These are phyloP conservation scores for Penaeus monodon DNA, from an alignment of 2,888 invertebrate genomes.

Conservation along the genomic window DNA sequence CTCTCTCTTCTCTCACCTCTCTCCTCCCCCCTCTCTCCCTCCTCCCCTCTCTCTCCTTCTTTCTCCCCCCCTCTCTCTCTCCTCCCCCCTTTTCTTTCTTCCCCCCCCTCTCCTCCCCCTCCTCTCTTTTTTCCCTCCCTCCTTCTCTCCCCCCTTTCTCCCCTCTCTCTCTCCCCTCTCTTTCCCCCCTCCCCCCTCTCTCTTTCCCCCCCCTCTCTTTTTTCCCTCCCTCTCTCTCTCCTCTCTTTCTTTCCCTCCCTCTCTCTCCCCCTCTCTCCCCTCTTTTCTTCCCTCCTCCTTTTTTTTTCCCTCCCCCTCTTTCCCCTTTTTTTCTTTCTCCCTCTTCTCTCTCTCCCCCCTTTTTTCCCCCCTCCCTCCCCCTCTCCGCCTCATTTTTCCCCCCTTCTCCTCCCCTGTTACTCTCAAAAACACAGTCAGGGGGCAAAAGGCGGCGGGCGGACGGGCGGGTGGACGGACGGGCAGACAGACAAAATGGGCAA, in stretches of 20 bases:
- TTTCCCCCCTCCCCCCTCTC: constrained; percentile 4
- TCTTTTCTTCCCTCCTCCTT: not conserved
- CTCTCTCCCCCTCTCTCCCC: not conserved
- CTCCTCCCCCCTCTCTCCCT: not conserved
- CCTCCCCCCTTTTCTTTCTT: not conserved
- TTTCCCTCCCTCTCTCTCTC: not conserved
- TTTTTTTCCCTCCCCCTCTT: not conserved
- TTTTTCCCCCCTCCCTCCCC: too few species aligned
- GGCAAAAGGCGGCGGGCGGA: too few species aligned
- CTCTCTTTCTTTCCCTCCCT: too few species aligned
- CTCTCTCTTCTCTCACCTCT: not conserved
- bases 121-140: not conserved
- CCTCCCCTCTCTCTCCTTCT: too few species aligned
- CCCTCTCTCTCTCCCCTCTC: not conserved
- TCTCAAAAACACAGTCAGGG: too few species aligned
- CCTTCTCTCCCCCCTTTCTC: not conserved
- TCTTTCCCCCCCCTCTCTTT: not conserved
- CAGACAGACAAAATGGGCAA: too few species aligned
- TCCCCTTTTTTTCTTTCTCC: not conserved
- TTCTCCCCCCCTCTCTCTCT: not conserved
- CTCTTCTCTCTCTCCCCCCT: not conserved
- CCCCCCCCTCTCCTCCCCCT: not conserved
- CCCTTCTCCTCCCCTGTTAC: too few species aligned
- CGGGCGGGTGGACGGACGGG: too few species aligned
- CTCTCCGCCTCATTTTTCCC: too few species aligned